Percentiles rank a stretch among this genome's conserved stretches.
Evolutionary conservation across 2,113 vertebrate genomes (phyloP).

Genomic region (Prunella himalayana): DNA sequence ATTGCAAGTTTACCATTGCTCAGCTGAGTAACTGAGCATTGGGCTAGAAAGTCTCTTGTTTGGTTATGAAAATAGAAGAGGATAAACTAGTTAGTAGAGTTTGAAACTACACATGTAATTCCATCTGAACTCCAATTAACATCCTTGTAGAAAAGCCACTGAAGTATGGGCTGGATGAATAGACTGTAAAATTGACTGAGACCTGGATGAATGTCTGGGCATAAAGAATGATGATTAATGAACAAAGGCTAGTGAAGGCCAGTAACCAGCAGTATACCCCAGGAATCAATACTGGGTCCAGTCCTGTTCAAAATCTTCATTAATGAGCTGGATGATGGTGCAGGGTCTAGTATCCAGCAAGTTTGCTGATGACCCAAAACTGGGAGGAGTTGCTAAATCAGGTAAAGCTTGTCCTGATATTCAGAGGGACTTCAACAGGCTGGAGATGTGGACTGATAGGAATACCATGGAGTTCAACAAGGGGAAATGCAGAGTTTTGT

Average conservation of each 20-base stretch:
- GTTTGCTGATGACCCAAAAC: background rate
- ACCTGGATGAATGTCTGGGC: background rate
- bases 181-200: rapidly evolving
- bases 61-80: background rate
- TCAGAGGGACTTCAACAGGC: background rate
- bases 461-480: background rate
- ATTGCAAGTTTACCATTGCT: background rate
- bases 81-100: background rate
- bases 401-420: rapidly evolving
- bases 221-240: background rate
- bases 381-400: background rate
- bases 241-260: background rate
- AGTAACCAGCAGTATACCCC: background rate
- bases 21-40: rapidly evolving
- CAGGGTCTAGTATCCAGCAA: background rate
- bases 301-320: background rate
- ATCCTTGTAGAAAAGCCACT: background rate
- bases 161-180: background rate
- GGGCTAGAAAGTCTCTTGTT: background rate
- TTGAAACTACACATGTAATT: background rate
- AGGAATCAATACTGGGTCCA: background rate
- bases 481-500: background rate
- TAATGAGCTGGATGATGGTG: background rate
- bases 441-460: background rate
- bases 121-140: background rate